Percentiles rank a stretch among this genome's conserved stretches.
Evolutionary conservation across 2,113 vertebrate species (phyloP).

Genomic region (Paramisgurnus dabryanus): DNA sequence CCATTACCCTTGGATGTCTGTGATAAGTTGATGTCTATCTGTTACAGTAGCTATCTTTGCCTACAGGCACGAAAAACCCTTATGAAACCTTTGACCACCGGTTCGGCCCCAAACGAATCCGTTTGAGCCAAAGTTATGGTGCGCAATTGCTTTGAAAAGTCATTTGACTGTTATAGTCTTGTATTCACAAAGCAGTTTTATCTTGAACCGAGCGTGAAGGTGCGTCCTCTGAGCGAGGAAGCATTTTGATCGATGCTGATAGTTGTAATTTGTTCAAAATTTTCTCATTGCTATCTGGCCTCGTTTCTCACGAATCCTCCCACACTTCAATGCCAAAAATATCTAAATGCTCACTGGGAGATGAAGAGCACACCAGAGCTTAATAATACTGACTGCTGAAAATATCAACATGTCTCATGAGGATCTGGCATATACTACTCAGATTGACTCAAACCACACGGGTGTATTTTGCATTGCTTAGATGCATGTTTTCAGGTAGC

Average conservation of each 20-base stretch:
- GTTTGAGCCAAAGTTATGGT: no score
- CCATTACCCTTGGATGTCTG: no score
- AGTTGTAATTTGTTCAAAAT: slow-evolving; percentile 40
- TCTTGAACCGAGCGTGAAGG: neutral
- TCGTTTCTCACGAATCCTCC: neutral
- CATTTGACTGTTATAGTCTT: neutral
- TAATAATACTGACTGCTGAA: slow-evolving; percentile 21
- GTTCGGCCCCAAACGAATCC: no score
- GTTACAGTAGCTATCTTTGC: no score
- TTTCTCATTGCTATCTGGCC: neutral
- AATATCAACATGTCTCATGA: neutral
- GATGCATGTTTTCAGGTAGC: slow-evolving; percentile 6
- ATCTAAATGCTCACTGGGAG: slow-evolving; percentile 8
- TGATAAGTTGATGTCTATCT: no score
- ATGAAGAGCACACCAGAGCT: neutral
- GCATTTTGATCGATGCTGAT: slow-evolving; percentile 43
- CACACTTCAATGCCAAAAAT: slow-evolving; percentile 1
- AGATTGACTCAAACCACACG: neutral
- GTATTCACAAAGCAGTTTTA: slow-evolving; percentile 16
- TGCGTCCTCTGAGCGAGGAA: neutral
- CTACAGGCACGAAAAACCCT: no score
- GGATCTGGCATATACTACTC: neutral
- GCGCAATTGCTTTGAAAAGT: neutral
- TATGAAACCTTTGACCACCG: no score
- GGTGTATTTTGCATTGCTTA: slow-evolving; percentile 14